Percentiles rank a stretch among this genome's conserved stretches.
phyloP scores from a whole-genome alignment of 2,797 vertebrate genomes.

The Uromys caudimaculatus region DNA sequence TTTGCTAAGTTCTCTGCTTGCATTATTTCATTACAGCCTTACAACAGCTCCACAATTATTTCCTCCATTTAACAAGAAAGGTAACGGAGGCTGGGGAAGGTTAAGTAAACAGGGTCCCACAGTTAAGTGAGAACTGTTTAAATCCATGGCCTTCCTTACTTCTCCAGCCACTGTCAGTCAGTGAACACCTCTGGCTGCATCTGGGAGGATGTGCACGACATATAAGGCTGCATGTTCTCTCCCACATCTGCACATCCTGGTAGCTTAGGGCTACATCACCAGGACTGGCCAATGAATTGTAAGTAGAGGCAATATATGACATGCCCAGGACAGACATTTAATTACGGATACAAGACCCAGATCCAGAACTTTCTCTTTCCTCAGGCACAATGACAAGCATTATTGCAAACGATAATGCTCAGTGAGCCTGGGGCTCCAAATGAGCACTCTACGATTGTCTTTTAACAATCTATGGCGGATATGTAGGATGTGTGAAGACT shows the following conservation, averaged over 20 bases:
- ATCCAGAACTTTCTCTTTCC: background rate
- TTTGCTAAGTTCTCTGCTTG: background rate
- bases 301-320: background rate
- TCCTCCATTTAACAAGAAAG: background rate
- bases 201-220: background rate
- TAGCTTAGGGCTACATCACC: background rate
- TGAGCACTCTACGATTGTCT: background rate
- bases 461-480: too few species aligned
- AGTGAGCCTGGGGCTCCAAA: background rate
- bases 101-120: background rate
- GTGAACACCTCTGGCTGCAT: background rate
- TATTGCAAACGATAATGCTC: background rate
- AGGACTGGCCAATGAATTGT: background rate
- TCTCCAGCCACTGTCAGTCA: background rate
- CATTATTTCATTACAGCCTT: background rate
- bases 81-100: background rate
- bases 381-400: background rate
- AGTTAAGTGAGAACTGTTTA: background rate
- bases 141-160: background rate
- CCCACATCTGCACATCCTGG: fast-evolving
- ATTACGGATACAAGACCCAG: background rate
- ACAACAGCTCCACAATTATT: background rate
- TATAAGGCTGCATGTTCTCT: background rate
- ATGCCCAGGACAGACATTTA: background rate
- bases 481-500: background rate